Evolutionary conservation across 2,888 invertebrate genomes (phyloP).

Genomic region (Eupelmus urozonus): DNA sequence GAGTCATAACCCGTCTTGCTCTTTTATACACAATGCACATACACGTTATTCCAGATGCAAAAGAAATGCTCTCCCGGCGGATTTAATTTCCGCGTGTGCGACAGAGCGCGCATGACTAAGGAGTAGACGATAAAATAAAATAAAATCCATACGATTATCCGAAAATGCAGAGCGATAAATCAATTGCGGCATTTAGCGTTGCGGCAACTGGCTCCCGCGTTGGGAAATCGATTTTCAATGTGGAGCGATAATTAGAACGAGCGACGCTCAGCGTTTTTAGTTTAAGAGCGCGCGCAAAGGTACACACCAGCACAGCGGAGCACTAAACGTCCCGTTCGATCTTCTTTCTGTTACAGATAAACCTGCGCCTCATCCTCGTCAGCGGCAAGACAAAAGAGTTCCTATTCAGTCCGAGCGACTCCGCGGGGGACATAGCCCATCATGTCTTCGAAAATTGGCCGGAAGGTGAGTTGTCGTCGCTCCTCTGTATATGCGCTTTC

Average conservation of each 20-base stretch:
- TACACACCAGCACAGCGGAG: too few relatives aligned
- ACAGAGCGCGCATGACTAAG: too few relatives aligned
- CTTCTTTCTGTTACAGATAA: conserved; percentile 87
- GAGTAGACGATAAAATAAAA: too few relatives aligned
- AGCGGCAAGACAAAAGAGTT: conserved; percentile 99
- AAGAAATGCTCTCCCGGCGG: too few relatives aligned
- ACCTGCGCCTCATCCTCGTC: conserved; percentile 97
- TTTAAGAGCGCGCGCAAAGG: too few relatives aligned
- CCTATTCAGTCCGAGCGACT: conserved; percentile 96
- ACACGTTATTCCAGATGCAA: too few relatives aligned
- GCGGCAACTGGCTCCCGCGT: background rate
- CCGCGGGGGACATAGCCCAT: conserved; percentile 99
- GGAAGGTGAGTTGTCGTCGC: conserved; percentile 84
- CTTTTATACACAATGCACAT: too few relatives aligned
- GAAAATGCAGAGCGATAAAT: too few relatives aligned
- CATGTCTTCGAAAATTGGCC: conserved; percentile 99
- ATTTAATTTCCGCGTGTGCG: too few relatives aligned
- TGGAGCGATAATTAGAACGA: background rate
- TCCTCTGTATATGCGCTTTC: background rate
- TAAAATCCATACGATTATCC: too few relatives aligned
- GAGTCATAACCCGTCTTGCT: too few relatives aligned
- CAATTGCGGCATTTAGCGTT: background rate
- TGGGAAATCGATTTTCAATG: conserved; percentile 6
- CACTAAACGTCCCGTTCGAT: background rate
- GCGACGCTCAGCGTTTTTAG: background rate